Conservation (phyloP, 2,888 invertebrate genomes). For the Drosophila subsilvestris region DNA sequence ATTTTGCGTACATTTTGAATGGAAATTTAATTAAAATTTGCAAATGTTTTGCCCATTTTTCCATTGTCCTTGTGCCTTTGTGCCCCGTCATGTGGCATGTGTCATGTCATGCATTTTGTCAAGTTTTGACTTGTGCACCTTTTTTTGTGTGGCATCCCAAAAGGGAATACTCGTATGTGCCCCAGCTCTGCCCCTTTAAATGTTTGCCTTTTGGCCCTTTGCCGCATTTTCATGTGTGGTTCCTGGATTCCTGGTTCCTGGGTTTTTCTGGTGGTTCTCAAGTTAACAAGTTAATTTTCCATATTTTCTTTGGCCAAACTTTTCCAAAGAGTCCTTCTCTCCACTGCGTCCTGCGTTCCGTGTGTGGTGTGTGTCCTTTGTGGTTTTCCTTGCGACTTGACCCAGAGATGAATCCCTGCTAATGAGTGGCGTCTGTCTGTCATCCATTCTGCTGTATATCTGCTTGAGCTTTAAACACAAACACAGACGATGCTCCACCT, state of each 20-base stretch:
- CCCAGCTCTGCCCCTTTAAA: constrained; percentile 52
- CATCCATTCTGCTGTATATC: not conserved
- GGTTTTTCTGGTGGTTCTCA: not conserved
- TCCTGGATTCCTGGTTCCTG: too few relatives aligned
- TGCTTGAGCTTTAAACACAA: constrained; percentile 11
- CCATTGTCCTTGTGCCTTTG: constrained; percentile 3
- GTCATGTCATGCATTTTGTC: constrained; percentile 52
- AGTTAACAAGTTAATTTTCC: constrained; percentile 80
- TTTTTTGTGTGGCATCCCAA: constrained; percentile 70
- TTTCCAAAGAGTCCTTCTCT: constrained; percentile 36
- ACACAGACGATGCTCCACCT: not conserved
- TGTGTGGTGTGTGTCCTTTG: constrained; percentile 33
- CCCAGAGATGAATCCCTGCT: constrained; percentile 1
- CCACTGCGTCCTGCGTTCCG: constrained; percentile 54
- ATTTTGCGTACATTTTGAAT: constrained; percentile 69
- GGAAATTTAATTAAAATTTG: constrained; percentile 66
- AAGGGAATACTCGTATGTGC: constrained; percentile 62
- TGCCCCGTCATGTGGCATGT: not conserved
- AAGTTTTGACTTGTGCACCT: constrained; percentile 72
- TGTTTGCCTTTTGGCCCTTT: constrained; percentile 38
- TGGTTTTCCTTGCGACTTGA: constrained; percentile 23
- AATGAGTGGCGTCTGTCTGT: constrained; percentile 10
- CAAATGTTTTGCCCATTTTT: constrained; percentile 57
- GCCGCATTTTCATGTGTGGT: too few relatives aligned
- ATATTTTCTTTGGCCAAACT: constrained; percentile 76